Conservation (phyloP, 1,140 invertebrate genomes). For the Leguminivora glycinivorella region DNA sequence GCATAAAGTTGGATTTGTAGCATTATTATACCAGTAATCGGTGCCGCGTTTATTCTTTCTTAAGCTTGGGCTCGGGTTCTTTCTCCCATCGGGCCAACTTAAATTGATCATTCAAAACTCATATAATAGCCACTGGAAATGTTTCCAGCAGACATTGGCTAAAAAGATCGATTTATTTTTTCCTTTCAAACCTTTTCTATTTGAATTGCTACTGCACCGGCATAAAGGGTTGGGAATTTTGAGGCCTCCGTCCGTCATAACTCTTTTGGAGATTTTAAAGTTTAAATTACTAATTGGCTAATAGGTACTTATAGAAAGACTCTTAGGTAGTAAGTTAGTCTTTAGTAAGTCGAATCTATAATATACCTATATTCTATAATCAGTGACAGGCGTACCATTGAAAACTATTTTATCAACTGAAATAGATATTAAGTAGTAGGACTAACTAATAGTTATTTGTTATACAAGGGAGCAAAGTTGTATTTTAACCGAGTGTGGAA, state of each 20-base stretch:
- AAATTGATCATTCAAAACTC: conserved; percentile 48
- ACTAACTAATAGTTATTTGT: too few species aligned
- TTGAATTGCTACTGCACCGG: not conserved
- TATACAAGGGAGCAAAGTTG: too few species aligned
- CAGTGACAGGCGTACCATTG: too few species aligned
- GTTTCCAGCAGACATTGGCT: conserved; percentile 29
- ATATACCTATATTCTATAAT: too few species aligned
- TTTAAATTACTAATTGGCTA: too few species aligned
- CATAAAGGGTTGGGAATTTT: not conserved
- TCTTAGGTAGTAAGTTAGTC: too few species aligned
- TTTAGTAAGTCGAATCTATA: too few species aligned
- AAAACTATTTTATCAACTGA: too few species aligned
- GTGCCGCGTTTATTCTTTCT: conserved; percentile 36
- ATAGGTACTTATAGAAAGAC: too few species aligned
- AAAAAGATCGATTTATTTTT: conserved; percentile 23
- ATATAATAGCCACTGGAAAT: conserved; percentile 42
- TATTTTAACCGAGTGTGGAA: too few species aligned
- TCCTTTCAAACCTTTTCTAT: conserved; percentile 22
- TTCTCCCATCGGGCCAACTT: conserved; percentile 40
- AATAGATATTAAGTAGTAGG: too few species aligned
- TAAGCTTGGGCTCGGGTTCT: conserved; percentile 17
- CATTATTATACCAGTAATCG: not conserved
- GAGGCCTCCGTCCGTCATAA: not conserved
- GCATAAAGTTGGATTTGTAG: not conserved
- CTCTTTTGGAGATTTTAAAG: not conserved